Base-by-base conservation (phyloP, 2,888 invertebrate species). In the Seladonia tumulorum region DNA sequence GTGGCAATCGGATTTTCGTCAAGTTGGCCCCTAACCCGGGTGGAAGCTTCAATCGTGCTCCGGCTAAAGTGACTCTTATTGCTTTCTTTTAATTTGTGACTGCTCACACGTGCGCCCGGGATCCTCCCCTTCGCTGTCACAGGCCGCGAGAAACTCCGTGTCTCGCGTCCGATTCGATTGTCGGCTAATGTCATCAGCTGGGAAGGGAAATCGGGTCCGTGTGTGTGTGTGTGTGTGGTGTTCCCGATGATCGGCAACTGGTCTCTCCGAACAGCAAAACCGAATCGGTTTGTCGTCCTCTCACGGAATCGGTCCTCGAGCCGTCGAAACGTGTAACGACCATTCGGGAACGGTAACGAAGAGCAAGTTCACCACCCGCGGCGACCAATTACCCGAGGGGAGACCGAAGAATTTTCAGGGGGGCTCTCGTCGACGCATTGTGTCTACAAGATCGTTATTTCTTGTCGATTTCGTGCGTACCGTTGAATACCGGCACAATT, bases 71-170 rank as follows among this genome's bases (percentile, higher is more conserved):
- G 89, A 89, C 90, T 90, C 89, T 90, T 90, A 89, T 89, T 89
- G 90, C 83, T 90, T 90, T 89, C 89, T 90, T 89, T 83, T 90
- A 90, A 90, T 89, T 90, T 89, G 89, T 78, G 89, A 89, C 89
- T 90, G 89, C 85, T 89, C 90, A 90, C 85, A 87, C 87, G 89
- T 85, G 89, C 82, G 80, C 35, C 89, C 89, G 74, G 57, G 57
- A 75, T 68, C 76, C 78, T 68, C 71, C 86, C 88, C 86, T 76
- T 68, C 86, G 76, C 66, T 74, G 76, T 74, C 76, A 81, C 63
- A 70, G 45, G 35, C 74, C 81, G 78, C 70, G 72, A 66, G 57
- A 49, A 71, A 35, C 73, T 35, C 76, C 47, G 79, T 72, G 78
- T 81, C 60, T 79, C 73, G 70, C 76, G 77, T 76, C 42, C 81